Percentiles rank a stretch among this genome's conserved stretches.
These are phyloP conservation scores for Catharus fuscescens DNA, from an alignment of 2,113 vertebrate species.

Conservation along the genomic window DNA sequence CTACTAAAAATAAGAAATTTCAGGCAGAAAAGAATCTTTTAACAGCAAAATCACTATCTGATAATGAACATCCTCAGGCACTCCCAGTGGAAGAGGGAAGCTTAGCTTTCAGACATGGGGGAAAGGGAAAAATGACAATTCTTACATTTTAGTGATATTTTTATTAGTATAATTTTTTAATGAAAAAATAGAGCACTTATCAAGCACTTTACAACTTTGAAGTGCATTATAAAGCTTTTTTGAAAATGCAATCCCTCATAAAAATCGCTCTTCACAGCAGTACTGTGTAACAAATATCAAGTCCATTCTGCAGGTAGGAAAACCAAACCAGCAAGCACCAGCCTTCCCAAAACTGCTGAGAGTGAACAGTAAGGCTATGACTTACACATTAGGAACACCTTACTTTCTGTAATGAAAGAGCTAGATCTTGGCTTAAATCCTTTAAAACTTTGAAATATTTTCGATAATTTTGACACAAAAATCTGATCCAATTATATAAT, in stretches of 20 bases:
- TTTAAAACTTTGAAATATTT: not conserved
- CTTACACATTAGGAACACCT: not conserved
- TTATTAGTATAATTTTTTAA: constrained; percentile 34
- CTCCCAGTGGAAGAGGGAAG: not conserved
- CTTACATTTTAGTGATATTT: not conserved
- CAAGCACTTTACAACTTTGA: constrained; percentile 37
- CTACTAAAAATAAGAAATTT: not conserved
- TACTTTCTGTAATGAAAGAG: not conserved
- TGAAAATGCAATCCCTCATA: not conserved
- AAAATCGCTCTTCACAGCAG: not conserved
- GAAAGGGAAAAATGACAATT: constrained; percentile 9
- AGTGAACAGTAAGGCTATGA: not conserved
- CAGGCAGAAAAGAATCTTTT: not conserved
- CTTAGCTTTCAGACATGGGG: constrained; percentile 4
- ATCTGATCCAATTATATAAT: not conserved
- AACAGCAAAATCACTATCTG: not conserved
- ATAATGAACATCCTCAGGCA: constrained; percentile 14
- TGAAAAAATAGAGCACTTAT: constrained; percentile 49
- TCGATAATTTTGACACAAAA: not conserved
- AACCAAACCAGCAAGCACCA: not conserved
- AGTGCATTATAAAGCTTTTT: constrained; percentile 22
- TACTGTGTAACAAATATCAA: not conserved
- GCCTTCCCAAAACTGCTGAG: not conserved
- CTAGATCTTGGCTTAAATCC: not conserved
- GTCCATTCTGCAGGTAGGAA: not conserved